Base-by-base conservation (phyloP, 2,797 vertebrate genomes). In the Sphenodon punctatus region DNA sequence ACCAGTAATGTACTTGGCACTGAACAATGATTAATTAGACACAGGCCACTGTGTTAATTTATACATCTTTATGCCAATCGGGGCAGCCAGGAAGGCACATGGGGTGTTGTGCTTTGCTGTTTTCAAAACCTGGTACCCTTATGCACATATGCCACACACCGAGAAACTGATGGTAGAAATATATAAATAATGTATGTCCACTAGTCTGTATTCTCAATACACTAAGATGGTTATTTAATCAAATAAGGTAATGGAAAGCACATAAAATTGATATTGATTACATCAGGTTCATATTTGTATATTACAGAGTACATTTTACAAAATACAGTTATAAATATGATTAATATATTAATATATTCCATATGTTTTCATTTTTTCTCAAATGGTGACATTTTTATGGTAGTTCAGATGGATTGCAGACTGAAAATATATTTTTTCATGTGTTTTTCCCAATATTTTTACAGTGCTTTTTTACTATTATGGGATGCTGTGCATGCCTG, bases 271-370 rank as follows among this genome's bases (percentile, higher is more conserved):
- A 1, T 48, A 25, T 7, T 69, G 72, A 38, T 58, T 34, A 71
- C 27, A 69, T 38, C 32, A 12, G 17, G 36, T 39, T 30, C 38
- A 51, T 11, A 17, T 1, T 60, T 39, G 48, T 22, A 48, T 30
- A 2, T 45, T 46, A 59, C 2, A 1, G 2, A 58, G 19, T 2
- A 51, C 51, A 16, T 60, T 56, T 43, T 53, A 67, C 23, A 70
- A 74, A 69, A 66, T 22, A 32, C 4, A 66, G 67, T 75, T 48
- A 32, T 48, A 83, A 69, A 67, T 46, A 61, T 1, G 8, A 64
- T 14, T 63, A 34, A 63, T 55, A 46, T 58, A 78, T 81, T 71
- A 56, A 68, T 82, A 81, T 63, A 75, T 55, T 80, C 77, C 3
- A 9, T 3, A 39, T 13, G 49, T 59, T 72, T 69, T 67, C 6